These are phyloP conservation scores for Leptinotarsa rubiginosa DNA, from an alignment of 2,888 invertebrate species.

Conservation along the genomic window DNA sequence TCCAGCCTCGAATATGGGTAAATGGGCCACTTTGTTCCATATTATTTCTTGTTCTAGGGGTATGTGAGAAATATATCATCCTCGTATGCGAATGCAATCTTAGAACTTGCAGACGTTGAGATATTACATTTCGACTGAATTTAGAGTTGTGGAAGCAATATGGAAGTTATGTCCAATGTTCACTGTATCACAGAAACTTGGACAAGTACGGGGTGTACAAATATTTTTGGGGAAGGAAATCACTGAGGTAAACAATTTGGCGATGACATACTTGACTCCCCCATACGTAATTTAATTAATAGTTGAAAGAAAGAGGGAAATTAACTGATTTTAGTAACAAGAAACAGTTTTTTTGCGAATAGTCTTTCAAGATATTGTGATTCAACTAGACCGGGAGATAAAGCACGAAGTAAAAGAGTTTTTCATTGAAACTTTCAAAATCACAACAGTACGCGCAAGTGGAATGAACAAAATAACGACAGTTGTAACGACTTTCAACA, in stretches of 20 bases:
- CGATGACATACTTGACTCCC: not conserved
- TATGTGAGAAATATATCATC: conserved; percentile 32
- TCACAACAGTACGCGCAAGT: too few species aligned
- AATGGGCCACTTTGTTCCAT: conserved; percentile 36
- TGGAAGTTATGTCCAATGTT: conserved; percentile 10
- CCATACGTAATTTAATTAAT: not conserved
- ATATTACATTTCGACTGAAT: conserved; percentile 22
- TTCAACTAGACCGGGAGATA: too few species aligned
- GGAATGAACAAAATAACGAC: too few species aligned
- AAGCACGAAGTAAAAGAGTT: too few species aligned
- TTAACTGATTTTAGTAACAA: too few species aligned
- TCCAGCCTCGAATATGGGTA: conserved; percentile 29
- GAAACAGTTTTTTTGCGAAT: too few species aligned
- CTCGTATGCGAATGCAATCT: conserved; percentile 28
- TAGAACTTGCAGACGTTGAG: conserved; percentile 24
- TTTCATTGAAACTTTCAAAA: too few species aligned
- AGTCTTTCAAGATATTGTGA: too few species aligned
- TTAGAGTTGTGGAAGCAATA: not conserved
- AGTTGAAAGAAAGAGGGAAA: too few species aligned
- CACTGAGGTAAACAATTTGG: not conserved
- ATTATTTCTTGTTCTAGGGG: conserved; percentile 29
- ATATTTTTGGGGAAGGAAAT: not conserved
- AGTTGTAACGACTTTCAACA: too few species aligned
- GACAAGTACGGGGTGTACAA: not conserved
- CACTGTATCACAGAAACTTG: not conserved